A percentile compares a stretch with the other conserved stretches of the same genome.
These are phyloP conservation scores for Bettongia penicillata DNA, from an alignment of 2,113 vertebrate species.

Conservation along the genomic window DNA sequence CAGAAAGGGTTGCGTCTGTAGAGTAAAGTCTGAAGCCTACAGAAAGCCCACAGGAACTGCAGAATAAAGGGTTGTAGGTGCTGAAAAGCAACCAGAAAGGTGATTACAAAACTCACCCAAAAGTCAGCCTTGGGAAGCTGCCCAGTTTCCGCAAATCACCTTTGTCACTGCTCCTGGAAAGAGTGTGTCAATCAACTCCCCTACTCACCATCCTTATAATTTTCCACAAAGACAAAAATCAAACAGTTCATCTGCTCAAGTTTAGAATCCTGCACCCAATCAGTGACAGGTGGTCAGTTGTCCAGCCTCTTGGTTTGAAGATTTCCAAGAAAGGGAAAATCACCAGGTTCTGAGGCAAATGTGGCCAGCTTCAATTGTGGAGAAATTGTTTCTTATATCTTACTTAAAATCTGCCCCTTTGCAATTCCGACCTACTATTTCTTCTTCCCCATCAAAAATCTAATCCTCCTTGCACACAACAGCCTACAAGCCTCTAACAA, in stretches of 20 bases:
- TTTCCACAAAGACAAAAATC: background rate
- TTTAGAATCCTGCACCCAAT: background rate
- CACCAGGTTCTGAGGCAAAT: no score
- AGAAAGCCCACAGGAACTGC: conserved; percentile 81
- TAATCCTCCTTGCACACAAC: no score
- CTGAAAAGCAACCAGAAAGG: conserved; percentile 74
- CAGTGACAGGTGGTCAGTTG: background rate
- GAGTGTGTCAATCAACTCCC: background rate
- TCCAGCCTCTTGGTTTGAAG: background rate
- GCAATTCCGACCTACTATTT: no score
- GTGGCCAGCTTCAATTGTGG: no score
- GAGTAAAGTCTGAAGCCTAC: conserved; percentile 88
- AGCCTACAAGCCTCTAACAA: no score
- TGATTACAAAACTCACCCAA: background rate
- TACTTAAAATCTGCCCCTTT: no score
- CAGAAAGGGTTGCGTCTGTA: conserved; percentile 78
- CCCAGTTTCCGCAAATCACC: background rate
- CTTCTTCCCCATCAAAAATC: no score
- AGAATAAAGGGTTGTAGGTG: conserved; percentile 86
- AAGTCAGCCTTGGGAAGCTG: conserved; percentile 31
- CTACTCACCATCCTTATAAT: background rate
- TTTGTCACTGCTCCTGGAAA: background rate
- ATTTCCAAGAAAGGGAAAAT: background rate
- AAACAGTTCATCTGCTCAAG: background rate
- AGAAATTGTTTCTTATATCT: no score